Evolutionary conservation across 2,113 vertebrate species (phyloP).

Genomic region (Ginglymostoma cirratum): DNA sequence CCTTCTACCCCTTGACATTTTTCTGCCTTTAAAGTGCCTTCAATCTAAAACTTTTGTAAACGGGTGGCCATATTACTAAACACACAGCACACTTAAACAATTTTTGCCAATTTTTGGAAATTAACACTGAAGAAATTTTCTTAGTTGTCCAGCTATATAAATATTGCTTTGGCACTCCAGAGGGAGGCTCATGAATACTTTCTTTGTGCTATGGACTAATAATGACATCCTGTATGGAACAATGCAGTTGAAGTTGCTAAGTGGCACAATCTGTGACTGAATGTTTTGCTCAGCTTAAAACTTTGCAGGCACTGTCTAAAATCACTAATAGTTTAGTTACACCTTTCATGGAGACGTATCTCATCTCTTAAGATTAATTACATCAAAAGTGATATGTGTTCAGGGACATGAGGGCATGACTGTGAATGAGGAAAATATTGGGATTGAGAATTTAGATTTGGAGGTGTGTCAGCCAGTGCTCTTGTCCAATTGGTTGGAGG

Average conservation of each 20-base stretch:
- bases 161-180: not conserved
- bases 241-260: not conserved
- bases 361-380: no score
- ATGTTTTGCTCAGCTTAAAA: no score
- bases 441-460: no score
- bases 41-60: not conserved
- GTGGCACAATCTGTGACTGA: no score
- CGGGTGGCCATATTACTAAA: not conserved
- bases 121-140: not conserved
- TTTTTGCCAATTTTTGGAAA: not conserved
- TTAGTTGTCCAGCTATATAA: not conserved
- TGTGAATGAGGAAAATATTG: no score
- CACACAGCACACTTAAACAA: not conserved
- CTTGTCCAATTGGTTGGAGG: no score
- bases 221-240: not conserved
- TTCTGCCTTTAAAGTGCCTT: not conserved
- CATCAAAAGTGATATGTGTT: no score
- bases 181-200: not conserved
- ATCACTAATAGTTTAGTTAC: no score
- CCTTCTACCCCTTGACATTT: not conserved
- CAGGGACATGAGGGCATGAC: no score
- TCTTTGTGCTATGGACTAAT: not conserved
- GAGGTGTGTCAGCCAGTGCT: no score
- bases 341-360: no score
- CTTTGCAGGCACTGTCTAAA: no score